Percentiles rank a stretch among this genome's conserved stretches.
phyloP scores from a whole-genome alignment of 2,888 invertebrate species.

The Dicyrtoma fusca region DNA sequence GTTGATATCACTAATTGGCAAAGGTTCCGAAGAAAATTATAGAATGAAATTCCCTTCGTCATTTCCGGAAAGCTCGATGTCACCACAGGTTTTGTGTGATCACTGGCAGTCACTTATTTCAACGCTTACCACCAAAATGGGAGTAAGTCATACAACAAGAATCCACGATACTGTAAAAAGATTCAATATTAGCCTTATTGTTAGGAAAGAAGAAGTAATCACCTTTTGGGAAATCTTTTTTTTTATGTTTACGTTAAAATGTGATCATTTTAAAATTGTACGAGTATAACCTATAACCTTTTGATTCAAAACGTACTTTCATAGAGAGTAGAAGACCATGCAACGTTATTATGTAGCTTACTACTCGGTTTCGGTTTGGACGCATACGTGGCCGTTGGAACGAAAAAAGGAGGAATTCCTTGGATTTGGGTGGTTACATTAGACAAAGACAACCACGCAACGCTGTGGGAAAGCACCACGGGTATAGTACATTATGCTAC shows the following conservation, averaged over 20 bases:
- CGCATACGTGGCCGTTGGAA: constrained; percentile 47
- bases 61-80: neutral
- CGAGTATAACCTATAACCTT: too few relatives aligned
- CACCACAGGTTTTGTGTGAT: constrained; percentile 23
- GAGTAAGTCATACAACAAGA: constrained; percentile 9
- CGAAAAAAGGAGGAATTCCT: constrained; percentile 36
- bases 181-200: neutral
- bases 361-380: constrained; percentile 48
- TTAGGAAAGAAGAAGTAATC: too few relatives aligned
- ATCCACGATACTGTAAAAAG: neutral
- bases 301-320: too few relatives aligned
- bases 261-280: too few relatives aligned
- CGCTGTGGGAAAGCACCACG: constrained; percentile 49
- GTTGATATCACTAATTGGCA: constrained; percentile 34
- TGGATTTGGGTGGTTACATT: constrained; percentile 48
- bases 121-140: constrained; percentile 13
- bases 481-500: constrained; percentile 39
- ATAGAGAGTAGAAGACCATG: constrained; percentile 48
- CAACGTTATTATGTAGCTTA: constrained; percentile 45
- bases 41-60: neutral
- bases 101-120: constrained; percentile 28
- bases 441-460: constrained; percentile 39
- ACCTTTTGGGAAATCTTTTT: too few relatives aligned
- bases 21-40: neutral
- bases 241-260: too few relatives aligned